Evolutionary conservation across 1,140 invertebrate species (phyloP).

Genomic region (Daktulosphaira vitifoliae): DNA sequence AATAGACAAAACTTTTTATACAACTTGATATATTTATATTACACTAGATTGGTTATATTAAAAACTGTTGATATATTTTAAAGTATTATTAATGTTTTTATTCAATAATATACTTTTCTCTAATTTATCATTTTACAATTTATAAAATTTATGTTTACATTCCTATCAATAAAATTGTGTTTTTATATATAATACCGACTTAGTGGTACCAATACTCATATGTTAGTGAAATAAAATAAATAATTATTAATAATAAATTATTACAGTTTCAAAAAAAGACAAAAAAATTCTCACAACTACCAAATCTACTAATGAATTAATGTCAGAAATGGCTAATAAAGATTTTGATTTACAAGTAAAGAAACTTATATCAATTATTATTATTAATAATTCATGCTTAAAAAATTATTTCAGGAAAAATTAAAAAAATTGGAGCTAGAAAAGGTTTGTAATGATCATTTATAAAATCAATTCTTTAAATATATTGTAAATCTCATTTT

Average conservation of each 20-base stretch:
- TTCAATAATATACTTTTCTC: no score
- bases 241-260: background rate
- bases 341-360: constrained; percentile 19
- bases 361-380: background rate
- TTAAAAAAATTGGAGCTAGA: constrained; percentile 27
- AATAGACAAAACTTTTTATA: no score
- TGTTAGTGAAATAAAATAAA: no score
- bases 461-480: background rate
- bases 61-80: no score
- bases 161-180: no score
- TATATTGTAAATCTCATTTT: background rate
- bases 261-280: constrained; percentile 18
- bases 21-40: no score
- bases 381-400: background rate
- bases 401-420: constrained; percentile 14
- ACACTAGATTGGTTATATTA: no score
- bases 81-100: no score
- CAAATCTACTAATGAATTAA: background rate
- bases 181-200: no score
- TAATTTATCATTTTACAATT: no score
- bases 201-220: no score
- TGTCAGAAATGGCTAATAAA: constrained; percentile 18
- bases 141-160: no score
- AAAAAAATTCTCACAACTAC: background rate
- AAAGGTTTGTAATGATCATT: constrained; percentile 13